Percentiles rank a stretch among this genome's conserved stretches.
These are phyloP conservation scores for Chlorocebus sabaeus DNA, from an alignment of 2,113 vertebrate genomes.

Conservation along the genomic window DNA sequence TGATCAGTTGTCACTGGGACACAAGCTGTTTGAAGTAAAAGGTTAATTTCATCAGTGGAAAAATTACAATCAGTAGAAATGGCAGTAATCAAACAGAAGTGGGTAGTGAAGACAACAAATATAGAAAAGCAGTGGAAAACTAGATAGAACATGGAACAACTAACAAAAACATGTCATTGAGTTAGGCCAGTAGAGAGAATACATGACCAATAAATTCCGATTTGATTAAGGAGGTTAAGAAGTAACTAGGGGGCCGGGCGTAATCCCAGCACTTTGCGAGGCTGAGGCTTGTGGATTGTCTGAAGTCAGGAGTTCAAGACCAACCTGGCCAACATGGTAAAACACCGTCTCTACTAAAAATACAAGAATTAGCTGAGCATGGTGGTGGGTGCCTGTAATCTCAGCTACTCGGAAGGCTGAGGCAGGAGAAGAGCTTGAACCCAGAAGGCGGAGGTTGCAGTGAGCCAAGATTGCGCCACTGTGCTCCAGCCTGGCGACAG, in stretches of 20 bases:
- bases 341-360: no score
- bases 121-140: slow-evolving; percentile 66
- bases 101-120: slow-evolving; percentile 51
- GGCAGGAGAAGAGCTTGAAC: no score
- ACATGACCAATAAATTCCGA: slow-evolving; percentile 64
- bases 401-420: no score
- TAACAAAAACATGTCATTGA: slow-evolving; percentile 68
- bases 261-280: no score
- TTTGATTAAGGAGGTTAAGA: slow-evolving; percentile 77
- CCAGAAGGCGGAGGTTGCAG: no score
- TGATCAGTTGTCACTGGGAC: neutral
- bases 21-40: slow-evolving; percentile 30
- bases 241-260: neutral
- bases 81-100: slow-evolving; percentile 77
- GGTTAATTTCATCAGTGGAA: slow-evolving; percentile 72
- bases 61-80: slow-evolving; percentile 69
- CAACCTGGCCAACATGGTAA: no score
- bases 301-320: no score
- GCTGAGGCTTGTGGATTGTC: no score
- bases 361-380: no score
- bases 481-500: no score
- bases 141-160: slow-evolving; percentile 59
- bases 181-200: slow-evolving; percentile 51
- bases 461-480: no score
- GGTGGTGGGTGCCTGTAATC: no score